Evolutionary conservation across 2,113 vertebrate genomes (phyloP), one percentile per base, ranked within the genome.

Genomic region (Austrofundulus limnaeus): DNA sequence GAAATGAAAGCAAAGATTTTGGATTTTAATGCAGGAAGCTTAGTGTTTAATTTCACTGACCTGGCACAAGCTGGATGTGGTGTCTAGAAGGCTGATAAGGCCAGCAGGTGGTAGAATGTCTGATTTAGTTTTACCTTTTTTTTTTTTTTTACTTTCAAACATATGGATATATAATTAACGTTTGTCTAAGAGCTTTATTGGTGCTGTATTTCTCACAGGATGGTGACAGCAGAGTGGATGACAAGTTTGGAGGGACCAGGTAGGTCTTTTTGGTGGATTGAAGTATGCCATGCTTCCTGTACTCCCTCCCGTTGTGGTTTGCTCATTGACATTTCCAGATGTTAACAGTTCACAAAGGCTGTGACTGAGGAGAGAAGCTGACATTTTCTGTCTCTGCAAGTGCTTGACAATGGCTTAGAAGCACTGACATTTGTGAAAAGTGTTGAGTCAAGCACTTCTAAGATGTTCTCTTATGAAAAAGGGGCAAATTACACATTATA

Each of bases 271-370:
- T 41, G 68, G 60, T n/a, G 51, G 45, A 58, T 31, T 48, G 37
- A 58, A 38, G 45, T 28, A n/a, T n/a, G n/a, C n/a, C n/a, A 14
- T 17, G 23, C 62, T 54, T 58, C 70, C 57, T 63, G 52, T 61
- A 66, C 68, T n/a, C n/a, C n/a, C n/a, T n/a, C 59, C 69, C 37
- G 52, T 65, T 69, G 76, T 60, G 70, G 39, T 68, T 79, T 77
- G 78, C 77, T 82, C 84, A 72, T 76, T 89, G 88, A 89, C 87
- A 90, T 91, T 91, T 91, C 55, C 78, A 82, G 83, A 85, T 82
- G 76, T 67, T 78, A 79, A 61, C 61, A 68, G 80, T 78, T 82
- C 85, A 75, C 83, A 81, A 70, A 77, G 75, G 78, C 68, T 72
- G 68, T 21, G 79, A 79, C 77, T 74, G 77, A 83, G 74, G 78